Evolutionary conservation across 1,140 invertebrate species (phyloP).

Genomic region (Zophobas atratus): DNA sequence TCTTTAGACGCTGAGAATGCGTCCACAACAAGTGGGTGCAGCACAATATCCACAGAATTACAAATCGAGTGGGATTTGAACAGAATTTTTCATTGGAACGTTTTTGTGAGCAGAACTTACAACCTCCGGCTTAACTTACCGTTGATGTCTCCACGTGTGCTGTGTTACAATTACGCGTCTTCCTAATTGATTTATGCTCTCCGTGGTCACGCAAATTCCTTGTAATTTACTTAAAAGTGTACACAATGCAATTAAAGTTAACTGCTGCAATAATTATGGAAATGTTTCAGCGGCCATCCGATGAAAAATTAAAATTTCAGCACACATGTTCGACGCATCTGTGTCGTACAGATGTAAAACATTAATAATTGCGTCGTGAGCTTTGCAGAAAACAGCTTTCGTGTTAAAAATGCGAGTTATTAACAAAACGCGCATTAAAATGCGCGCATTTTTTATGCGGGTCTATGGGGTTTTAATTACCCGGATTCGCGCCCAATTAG

Average conservation of each 20-base stretch:
- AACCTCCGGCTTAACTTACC: not conserved
- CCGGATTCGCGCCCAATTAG: no score
- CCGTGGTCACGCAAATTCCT: conserved; percentile 1
- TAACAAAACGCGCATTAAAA: not conserved
- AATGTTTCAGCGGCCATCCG: conserved; percentile 1
- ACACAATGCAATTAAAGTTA: not conserved
- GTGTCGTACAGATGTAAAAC: not conserved
- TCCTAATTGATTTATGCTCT: not conserved
- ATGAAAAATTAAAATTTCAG: not conserved
- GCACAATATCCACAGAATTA: conserved; percentile 4
- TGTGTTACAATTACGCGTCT: not conserved
- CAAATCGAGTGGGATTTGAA: conserved; percentile 2
- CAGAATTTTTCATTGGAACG: not conserved
- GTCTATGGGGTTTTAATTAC: no score
- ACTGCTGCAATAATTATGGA: conserved; percentile 15
- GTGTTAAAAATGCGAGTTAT: not conserved
- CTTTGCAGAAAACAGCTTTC: not conserved
- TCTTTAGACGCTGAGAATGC: conserved; percentile 17
- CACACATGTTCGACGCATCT: not conserved
- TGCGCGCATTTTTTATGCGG: not conserved
- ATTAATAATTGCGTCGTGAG: not conserved
- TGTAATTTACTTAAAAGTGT: not conserved
- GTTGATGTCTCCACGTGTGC: not conserved
- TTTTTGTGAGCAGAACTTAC: not conserved
- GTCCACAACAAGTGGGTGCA: conserved; percentile 14